Conservation (phyloP, 2,888 invertebrate genomes). For the Tenthredo livida region DNA sequence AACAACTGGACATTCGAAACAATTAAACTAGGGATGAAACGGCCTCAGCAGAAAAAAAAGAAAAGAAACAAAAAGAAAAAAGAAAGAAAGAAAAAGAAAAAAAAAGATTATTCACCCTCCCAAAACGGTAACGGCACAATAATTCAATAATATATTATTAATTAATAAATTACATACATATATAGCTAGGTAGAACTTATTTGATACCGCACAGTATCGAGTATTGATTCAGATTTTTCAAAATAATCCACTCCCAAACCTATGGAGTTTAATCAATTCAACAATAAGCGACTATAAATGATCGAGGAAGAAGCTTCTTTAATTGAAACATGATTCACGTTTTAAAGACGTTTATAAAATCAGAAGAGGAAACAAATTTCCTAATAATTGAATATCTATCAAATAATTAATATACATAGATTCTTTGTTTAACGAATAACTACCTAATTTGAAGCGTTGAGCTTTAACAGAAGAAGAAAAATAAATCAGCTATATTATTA, state of each 20-base stretch:
- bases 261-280: conserved; percentile 12
- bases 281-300: conserved; percentile 1
- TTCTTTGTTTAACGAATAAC: conserved; percentile 15
- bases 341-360: neutral
- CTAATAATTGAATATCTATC: conserved; percentile 2
- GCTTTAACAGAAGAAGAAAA: neutral
- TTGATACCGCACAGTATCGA: conserved; percentile 70
- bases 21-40: conserved; percentile 46
- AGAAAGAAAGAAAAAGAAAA: conserved; percentile 57
- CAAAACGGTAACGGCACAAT: conserved; percentile 77
- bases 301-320: neutral
- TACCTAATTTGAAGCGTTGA: neutral
- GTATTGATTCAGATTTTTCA: conserved; percentile 71
- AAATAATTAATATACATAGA: neutral
- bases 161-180: conserved; percentile 65
- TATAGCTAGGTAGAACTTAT: conserved; percentile 71
- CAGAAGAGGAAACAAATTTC: neutral
- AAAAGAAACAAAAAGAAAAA: conserved; percentile 58
- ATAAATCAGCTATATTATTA: conserved; percentile 9
- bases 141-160: conserved; percentile 76
- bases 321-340: neutral
- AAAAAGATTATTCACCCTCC: conserved; percentile 73
- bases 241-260: conserved; percentile 64
- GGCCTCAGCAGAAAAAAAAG: conserved; percentile 60
- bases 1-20: conserved; percentile 44